These are phyloP conservation scores for Pilophorus perplexus DNA, from an alignment of 2,888 invertebrate genomes.

Conservation along the genomic window DNA sequence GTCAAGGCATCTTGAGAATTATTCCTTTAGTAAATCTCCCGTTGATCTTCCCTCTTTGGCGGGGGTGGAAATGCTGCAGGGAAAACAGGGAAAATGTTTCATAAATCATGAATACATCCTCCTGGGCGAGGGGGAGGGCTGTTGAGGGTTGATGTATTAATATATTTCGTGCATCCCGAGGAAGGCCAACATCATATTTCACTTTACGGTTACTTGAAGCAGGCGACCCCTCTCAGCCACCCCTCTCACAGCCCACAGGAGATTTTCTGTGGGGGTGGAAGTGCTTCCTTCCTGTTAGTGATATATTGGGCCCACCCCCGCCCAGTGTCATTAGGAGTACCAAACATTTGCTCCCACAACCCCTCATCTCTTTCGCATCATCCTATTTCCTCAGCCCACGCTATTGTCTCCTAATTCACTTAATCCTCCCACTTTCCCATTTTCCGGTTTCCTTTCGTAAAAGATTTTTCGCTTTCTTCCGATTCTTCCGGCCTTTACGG, in stretches of 20 bases:
- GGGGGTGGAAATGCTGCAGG: conserved; percentile 7
- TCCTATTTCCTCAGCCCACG: conserved; percentile 17
- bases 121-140: neutral
- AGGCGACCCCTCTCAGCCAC: too few species aligned
- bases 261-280: conserved; percentile 26
- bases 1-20: too few species aligned
- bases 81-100: conserved; percentile 17
- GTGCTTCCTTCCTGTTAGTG: conserved; percentile 38
- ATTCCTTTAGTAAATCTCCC: too few species aligned
- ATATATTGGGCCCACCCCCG: conserved; percentile 16
- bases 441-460: neutral
- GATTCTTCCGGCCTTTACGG: too few species aligned
- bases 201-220: conserved; percentile 27
- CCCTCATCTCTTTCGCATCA: neutral
- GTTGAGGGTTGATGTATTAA: conserved; percentile 32
- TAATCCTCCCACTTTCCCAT: neutral
- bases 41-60: too few species aligned
- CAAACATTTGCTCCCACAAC: neutral
- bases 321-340: conserved; percentile 29
- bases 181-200: conserved; percentile 34
- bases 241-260: neutral
- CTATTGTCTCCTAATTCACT: conserved; percentile 31
- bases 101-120: conserved; percentile 32
- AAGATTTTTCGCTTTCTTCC: too few species aligned
- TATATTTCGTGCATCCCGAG: conserved; percentile 31